These are phyloP conservation scores for Aethes cnicana DNA, from an alignment of 2,888 invertebrate genomes.

Conservation along the genomic window DNA sequence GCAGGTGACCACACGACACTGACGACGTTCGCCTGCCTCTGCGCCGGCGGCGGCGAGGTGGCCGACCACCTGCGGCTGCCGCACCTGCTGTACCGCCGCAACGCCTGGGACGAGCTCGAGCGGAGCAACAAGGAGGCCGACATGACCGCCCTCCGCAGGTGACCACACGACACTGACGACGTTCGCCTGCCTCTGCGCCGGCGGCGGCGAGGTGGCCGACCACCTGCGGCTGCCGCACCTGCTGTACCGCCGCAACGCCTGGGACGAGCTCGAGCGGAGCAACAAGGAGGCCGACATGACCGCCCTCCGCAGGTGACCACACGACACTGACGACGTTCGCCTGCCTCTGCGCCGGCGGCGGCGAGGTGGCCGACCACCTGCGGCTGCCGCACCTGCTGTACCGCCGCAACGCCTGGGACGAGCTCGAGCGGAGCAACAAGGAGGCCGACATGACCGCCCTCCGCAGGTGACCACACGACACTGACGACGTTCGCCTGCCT, in stretches of 20 bases:
- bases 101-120: slow-evolving; percentile 77
- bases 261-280: slow-evolving; percentile 67
- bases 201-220: slow-evolving; percentile 96
- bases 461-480: too few species aligned
- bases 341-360: too few species aligned
- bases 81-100: slow-evolving; percentile 91
- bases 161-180: slow-evolving; percentile 64
- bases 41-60: slow-evolving; percentile 95
- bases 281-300: slow-evolving; percentile 75
- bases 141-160: slow-evolving; percentile 69
- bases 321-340: too few species aligned
- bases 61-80: slow-evolving; percentile 94
- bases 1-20: slow-evolving; percentile 51
- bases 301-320: slow-evolving; percentile 58
- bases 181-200: slow-evolving; percentile 92
- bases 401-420: too few species aligned
- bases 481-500: too few species aligned
- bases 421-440: too few species aligned
- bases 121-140: slow-evolving; percentile 69
- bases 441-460: too few species aligned
- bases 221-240: slow-evolving; percentile 94
- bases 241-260: slow-evolving; percentile 88
- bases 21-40: slow-evolving; percentile 94
- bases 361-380: too few species aligned
- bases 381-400: too few species aligned